phyloP scores from a whole-genome alignment of 2,888 invertebrate genomes.

The Hermaeophaga mercurialis region DNA sequence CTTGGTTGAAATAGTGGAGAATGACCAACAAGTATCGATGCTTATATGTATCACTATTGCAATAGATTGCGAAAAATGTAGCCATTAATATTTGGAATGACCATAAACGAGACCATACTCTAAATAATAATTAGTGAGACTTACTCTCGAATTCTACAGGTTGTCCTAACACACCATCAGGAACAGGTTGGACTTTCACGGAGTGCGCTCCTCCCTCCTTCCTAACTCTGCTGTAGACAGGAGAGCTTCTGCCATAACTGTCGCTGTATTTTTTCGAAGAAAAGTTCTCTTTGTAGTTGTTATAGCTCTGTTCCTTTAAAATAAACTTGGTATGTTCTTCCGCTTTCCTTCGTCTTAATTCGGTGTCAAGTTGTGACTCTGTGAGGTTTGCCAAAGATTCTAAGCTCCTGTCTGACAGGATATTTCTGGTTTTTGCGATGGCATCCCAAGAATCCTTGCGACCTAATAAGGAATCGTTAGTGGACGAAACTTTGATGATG shows the following conservation, averaged over 20 bases:
- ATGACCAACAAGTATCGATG: too few species aligned
- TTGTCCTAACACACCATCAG: slow-evolving; percentile 85
- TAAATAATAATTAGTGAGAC: too few species aligned
- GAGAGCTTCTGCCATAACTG: slow-evolving; percentile 43
- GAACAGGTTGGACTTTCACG: slow-evolving; percentile 84
- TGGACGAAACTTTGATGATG: slow-evolving; percentile 65
- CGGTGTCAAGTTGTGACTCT: slow-evolving; percentile 63
- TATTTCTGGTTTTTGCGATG: slow-evolving; percentile 78
- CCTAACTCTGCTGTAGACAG: slow-evolving; percentile 39
- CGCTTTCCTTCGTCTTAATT: slow-evolving; percentile 47
- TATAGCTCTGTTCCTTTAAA: slow-evolving; percentile 40
- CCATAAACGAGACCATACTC: too few species aligned
- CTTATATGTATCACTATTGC: too few species aligned
- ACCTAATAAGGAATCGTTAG: slow-evolving; percentile 59
- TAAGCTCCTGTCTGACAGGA: slow-evolving; percentile 71
- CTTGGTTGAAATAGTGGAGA: too few species aligned
- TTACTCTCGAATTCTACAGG: slow-evolving; percentile 96
- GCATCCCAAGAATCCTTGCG: slow-evolving; percentile 83
- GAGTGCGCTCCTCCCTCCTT: slow-evolving; percentile 82
- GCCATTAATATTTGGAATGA: too few species aligned
- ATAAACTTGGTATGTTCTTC: slow-evolving; percentile 51
- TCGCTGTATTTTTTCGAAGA: slow-evolving; percentile 48
- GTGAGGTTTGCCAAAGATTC: slow-evolving; percentile 74
- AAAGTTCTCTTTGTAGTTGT: slow-evolving; percentile 46
- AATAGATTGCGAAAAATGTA: too few species aligned